These are phyloP conservation scores for Kryptolebias ocellatus DNA, from an alignment of 2,797 vertebrate genomes.

Conservation along the genomic window DNA sequence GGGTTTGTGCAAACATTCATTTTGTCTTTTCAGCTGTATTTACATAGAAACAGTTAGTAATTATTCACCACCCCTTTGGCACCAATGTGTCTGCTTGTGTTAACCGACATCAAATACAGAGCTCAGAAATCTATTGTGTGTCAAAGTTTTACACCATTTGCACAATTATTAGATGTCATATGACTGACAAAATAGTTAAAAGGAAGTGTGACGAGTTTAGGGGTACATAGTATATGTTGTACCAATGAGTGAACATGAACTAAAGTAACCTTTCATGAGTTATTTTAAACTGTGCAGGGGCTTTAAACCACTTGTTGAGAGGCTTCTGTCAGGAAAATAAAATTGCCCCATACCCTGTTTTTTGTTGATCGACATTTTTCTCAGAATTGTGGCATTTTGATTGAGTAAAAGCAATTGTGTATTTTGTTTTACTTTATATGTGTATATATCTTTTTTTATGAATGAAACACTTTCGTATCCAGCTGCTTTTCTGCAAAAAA, in stretches of 20 bases:
- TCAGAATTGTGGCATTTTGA: slow-evolving; percentile 31
- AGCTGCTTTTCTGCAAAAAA: slow-evolving; percentile 1
- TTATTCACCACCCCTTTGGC: slow-evolving; percentile 11
- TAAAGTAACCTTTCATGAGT: slow-evolving; percentile 21
- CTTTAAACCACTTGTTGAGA: slow-evolving; percentile 24
- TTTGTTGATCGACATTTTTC: slow-evolving; percentile 30
- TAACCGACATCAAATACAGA: neutral
- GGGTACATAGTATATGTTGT: no score
- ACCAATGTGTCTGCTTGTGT: neutral
- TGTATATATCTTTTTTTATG: slow-evolving; percentile 4
- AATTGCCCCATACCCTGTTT: slow-evolving; percentile 31
- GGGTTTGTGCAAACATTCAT: neutral
- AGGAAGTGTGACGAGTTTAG: no score
- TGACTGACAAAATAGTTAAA: slow-evolving; percentile 14
- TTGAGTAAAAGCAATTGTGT: slow-evolving; percentile 25
- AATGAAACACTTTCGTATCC: slow-evolving; percentile 44
- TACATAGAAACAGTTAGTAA: slow-evolving; percentile 1
- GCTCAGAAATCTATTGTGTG: neutral
- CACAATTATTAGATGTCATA: neutral
- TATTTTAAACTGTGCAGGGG: slow-evolving; percentile 15
- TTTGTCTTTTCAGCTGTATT: neutral
- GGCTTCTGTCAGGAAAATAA: slow-evolving; percentile 28
- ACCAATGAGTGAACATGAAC: slow-evolving; percentile 30
- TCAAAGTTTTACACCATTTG: neutral
- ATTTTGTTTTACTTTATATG: slow-evolving; percentile 38